Base-by-base conservation (phyloP, 2,113 vertebrate genomes). In the Ameiurus melas region DNA sequence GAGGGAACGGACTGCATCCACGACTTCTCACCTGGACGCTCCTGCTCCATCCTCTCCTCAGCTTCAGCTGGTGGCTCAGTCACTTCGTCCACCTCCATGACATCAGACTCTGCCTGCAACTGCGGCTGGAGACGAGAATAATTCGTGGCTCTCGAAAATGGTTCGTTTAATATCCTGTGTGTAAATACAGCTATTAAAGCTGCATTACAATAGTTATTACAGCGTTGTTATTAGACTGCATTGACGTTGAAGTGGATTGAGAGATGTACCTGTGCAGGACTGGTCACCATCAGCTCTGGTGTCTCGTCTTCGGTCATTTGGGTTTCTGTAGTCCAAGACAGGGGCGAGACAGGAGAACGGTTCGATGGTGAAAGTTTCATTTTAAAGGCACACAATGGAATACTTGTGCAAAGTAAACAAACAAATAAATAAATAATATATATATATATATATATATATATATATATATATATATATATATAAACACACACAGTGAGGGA, bases 271-370 rank as follows among this genome's bases (percentile, higher is more conserved):
- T 86, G 89, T 77, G 33, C 77, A 1, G 86, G 25, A 78, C 91
- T 91, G 1, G 87, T 19, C 83, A 79, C 78, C 58, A 91, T 92
- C 89, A 94, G 89, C 2, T 93, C 93, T 14, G 89, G 90, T 1
- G 90, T 90, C 86, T 20, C 58, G 73, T 91, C 90, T 43, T 86
- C 88, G 93, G 43, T 91, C 89, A 5, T 90, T 66, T 97, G 97
- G 16, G 96, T 98, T 92, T 99, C 98, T 99, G 94, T 85, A 92
- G 83, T 91, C 92, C 89, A 90, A 86, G 30, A 70, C 33, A 43
- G n/a, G 17, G 27, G 5, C 6, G 33, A 75, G 25, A 75, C 57
- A 36, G 1, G 70, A 57, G 8, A 22, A 66, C 16, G 43, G 60
- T n/a, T 73, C 39, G 51, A 20, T 43, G 8, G 13, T 43, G 7